Evolutionary conservation across 1,140 invertebrate species (phyloP).

Genomic region (Pteromalus puparum): DNA sequence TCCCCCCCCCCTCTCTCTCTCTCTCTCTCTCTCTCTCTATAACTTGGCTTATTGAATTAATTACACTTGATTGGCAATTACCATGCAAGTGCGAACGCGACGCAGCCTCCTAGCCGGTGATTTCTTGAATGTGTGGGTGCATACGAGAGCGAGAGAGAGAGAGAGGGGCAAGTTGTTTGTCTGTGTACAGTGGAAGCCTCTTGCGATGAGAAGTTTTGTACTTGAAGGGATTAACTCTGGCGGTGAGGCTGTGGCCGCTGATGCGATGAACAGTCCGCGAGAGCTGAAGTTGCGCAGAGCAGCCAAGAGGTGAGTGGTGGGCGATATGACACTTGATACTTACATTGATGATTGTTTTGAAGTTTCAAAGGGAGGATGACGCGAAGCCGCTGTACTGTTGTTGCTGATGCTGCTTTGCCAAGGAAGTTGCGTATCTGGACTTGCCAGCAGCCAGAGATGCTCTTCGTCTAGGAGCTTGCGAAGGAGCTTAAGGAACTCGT

Average conservation of each 20-base stretch:
- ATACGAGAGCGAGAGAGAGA: too few species aligned
- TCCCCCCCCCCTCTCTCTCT: too few species aligned
- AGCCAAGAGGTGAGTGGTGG: background rate
- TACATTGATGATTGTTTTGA: constrained; percentile 26
- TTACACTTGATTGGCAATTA: constrained; percentile 69
- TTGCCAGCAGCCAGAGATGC: background rate
- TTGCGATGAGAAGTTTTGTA: constrained; percentile 15
- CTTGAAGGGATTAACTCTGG: constrained; percentile 35
- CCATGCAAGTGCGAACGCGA: constrained; percentile 44
- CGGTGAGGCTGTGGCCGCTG: background rate
- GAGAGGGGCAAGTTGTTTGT: background rate
- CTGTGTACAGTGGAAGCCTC: background rate
- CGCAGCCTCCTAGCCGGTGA: background rate
- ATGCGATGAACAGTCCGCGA: constrained; percentile 25
- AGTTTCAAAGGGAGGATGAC: constrained; percentile 23
- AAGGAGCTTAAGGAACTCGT: background rate
- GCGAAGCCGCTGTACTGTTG: background rate
- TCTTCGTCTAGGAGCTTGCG: background rate
- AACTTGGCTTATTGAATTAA: constrained; percentile 67
- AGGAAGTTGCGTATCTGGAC: background rate
- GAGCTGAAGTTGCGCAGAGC: background rate
- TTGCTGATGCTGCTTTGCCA: background rate
- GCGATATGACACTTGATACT: background rate
- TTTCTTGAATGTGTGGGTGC: background rate
- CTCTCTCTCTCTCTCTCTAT: too few species aligned